Percentiles rank a stretch among this genome's conserved stretches.
Conservation (phyloP, 2,113 vertebrate species). For the Calonectris borealis region DNA sequence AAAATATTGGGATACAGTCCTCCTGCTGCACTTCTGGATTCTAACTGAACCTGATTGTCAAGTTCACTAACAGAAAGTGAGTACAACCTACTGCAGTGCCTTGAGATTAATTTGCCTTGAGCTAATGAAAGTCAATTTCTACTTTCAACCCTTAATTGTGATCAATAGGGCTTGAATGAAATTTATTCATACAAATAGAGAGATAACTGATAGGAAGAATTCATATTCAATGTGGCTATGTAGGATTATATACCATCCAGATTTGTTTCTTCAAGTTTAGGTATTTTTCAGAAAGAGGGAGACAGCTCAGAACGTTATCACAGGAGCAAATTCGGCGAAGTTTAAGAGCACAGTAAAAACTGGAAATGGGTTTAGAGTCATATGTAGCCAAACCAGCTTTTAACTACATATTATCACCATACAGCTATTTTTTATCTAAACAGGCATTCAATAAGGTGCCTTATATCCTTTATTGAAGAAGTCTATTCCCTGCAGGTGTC, state of each 20-base stretch:
- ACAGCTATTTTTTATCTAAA: neutral
- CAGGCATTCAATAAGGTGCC: neutral
- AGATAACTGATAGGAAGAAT: neutral
- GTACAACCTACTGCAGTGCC: neutral
- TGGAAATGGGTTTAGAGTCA: neutral
- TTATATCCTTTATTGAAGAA: neutral
- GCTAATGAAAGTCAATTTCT: constrained; percentile 35
- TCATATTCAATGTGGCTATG: neutral
- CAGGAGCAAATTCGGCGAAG: neutral
- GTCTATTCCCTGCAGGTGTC: neutral
- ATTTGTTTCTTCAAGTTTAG: neutral
- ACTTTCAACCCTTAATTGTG: constrained; percentile 23
- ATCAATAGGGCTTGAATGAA: constrained; percentile 20
- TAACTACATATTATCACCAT: neutral
- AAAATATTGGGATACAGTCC: constrained; percentile 17
- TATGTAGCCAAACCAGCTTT: neutral
- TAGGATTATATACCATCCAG: neutral
- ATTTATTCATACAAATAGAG: neutral
- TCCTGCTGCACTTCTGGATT: constrained; percentile 7
- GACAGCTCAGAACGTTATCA: neutral
- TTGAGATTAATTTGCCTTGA: neutral
- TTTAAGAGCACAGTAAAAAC: neutral
- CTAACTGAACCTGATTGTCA: neutral
- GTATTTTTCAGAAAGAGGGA: neutral
- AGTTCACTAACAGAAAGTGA: neutral